A percentile compares a stretch with the other conserved stretches of the same genome.
Conservation (phyloP, 2,113 vertebrate genomes). For the Periophthalmus modestus region DNA sequence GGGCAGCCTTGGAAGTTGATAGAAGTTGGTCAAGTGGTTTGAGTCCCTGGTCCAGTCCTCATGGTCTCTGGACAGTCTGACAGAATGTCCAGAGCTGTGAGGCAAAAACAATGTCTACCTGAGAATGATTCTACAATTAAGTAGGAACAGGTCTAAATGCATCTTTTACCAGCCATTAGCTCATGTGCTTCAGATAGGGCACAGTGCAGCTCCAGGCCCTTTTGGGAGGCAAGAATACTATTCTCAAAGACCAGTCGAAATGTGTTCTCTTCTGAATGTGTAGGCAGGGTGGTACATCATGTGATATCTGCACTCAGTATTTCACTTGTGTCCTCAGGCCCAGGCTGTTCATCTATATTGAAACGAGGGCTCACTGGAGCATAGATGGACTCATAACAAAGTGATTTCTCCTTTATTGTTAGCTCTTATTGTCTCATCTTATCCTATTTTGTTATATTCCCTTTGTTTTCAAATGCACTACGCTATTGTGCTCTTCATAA, state of each 20-base stretch:
- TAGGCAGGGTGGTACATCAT: conserved; percentile 75
- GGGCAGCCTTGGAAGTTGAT: background rate
- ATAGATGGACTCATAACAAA: conserved; percentile 63
- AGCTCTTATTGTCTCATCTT: conserved; percentile 54
- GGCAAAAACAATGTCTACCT: conserved; percentile 72
- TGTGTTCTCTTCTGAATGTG: conserved; percentile 78
- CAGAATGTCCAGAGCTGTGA: conserved; percentile 69
- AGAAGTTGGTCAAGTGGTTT: conserved; percentile 31
- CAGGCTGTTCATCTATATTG: conserved; percentile 69
- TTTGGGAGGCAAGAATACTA: conserved; percentile 66
- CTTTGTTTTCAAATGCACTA: conserved; percentile 51
- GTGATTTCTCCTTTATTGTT: conserved; percentile 57
- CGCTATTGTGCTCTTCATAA: background rate
- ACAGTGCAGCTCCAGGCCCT: conserved; percentile 69
- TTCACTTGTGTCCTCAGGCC: conserved; percentile 69
- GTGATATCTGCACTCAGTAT: conserved; percentile 74
- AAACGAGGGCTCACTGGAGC: conserved; percentile 71
- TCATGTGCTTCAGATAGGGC: conserved; percentile 74
- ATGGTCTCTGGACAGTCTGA: conserved; percentile 57
- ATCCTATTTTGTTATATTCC: conserved; percentile 47
- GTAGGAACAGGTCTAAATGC: conserved; percentile 73
- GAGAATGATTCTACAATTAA: conserved; percentile 82
- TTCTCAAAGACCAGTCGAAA: conserved; percentile 75
- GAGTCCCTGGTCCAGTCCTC: conserved; percentile 48
- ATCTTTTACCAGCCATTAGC: conserved; percentile 78